phyloP scores from a whole-genome alignment of 2,797 vertebrate species.

The Dendrocincla fuliginosa region DNA sequence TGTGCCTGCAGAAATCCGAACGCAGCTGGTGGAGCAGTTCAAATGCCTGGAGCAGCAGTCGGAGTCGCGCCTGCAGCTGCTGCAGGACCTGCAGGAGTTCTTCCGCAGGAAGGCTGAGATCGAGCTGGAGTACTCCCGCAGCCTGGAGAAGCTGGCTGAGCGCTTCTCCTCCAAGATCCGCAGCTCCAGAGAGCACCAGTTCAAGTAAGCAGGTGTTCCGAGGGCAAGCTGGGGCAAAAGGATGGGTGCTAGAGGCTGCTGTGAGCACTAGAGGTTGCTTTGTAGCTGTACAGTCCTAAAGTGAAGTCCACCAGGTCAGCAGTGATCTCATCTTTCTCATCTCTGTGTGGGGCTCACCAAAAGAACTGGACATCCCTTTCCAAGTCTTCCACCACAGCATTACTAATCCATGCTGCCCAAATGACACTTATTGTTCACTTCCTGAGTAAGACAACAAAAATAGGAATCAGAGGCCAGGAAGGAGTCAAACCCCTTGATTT shows the following conservation, averaged over 20 bases:
- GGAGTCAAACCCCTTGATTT: neutral
- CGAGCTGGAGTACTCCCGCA: constrained; percentile 94
- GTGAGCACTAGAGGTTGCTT: rapidly evolving
- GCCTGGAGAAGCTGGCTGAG: constrained; percentile 95
- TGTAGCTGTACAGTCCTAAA: neutral
- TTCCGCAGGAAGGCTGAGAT: constrained; percentile 97
- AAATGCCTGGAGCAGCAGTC: constrained; percentile 98
- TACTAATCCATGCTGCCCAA: rapidly evolving
- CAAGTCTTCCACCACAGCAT: neutral
- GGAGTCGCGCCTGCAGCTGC: constrained; percentile 92
- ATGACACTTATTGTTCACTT: rapidly evolving
- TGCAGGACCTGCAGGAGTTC: constrained; percentile 98
- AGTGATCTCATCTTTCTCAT: neutral
- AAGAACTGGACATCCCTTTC: neutral
- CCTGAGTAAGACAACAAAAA: neutral
- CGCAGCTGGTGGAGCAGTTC: constrained; percentile 96
- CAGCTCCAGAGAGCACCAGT: constrained; percentile 93
- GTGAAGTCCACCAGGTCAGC: rapidly evolving
- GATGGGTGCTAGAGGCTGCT: neutral
- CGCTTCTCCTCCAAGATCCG: constrained; percentile 97
- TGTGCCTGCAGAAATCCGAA: constrained; percentile 89
- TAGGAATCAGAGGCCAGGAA: rapidly evolving
- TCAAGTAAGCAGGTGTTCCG: constrained; percentile 84
- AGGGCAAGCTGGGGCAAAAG: rapidly evolving
- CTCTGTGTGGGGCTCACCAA: neutral